phyloP scores from a whole-genome alignment of 2,888 invertebrate species.

The Tachina lurida region DNA sequence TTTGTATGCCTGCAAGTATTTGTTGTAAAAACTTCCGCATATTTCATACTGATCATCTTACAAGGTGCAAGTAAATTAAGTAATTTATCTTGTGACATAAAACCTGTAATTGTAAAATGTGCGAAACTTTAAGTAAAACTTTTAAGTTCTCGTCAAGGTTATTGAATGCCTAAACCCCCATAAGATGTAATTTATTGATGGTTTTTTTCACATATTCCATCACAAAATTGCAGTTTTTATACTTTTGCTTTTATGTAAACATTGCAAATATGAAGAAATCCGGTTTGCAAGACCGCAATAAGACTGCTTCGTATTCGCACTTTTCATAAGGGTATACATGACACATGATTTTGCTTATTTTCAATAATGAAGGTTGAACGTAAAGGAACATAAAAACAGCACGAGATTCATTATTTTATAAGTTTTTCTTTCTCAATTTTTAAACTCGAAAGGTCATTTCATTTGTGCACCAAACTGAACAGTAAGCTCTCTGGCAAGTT shows the following conservation, averaged over 20 bases:
- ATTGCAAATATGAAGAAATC: slow-evolving; percentile 12
- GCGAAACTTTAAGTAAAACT: not conserved
- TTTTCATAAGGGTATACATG: slow-evolving; percentile 9
- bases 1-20: not conserved
- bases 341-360: slow-evolving; percentile 27
- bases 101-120: not conserved
- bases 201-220: slow-evolving; percentile 28
- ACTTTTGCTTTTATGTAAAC: slow-evolving; percentile 34
- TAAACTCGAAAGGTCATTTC: slow-evolving; percentile 23
- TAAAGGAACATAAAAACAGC: slow-evolving; percentile 22
- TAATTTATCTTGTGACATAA: slow-evolving; percentile 5
- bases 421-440: not conserved
- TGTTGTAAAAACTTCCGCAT: slow-evolving; percentile 35
- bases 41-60: not conserved
- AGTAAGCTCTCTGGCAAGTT: slow-evolving; percentile 39
- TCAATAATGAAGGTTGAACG: slow-evolving; percentile 27
- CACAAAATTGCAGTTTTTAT: not conserved
- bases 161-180: not conserved
- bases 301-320: not conserved
- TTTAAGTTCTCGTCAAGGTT: slow-evolving; percentile 43
- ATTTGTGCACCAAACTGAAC: slow-evolving; percentile 19
- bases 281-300: slow-evolving; percentile 43
- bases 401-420: slow-evolving; percentile 10
- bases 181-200: slow-evolving; percentile 29
- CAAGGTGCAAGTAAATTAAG: slow-evolving; percentile 4